Conservation (phyloP, 2,888 invertebrate species). For the Ectemnius cavifrons region DNA sequence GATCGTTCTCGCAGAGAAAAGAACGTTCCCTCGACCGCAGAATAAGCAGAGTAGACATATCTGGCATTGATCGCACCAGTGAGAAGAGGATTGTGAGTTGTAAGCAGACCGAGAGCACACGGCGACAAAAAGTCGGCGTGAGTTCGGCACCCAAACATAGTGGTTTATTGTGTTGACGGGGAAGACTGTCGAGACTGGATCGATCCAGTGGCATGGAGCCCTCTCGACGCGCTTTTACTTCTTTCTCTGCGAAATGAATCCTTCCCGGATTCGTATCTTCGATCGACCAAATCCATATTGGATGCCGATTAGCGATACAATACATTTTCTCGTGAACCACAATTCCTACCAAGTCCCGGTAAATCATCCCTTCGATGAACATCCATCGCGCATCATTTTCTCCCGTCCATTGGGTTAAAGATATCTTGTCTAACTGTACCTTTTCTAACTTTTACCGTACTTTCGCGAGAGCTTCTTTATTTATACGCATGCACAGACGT, state of each 20-base stretch:
- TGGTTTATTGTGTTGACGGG: too few relatives aligned
- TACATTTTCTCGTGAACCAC: too few relatives aligned
- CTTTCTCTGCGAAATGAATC: background rate
- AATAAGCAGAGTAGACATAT: too few relatives aligned
- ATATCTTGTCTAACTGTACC: constrained; percentile 42
- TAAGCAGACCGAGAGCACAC: too few relatives aligned
- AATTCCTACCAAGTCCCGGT: too few relatives aligned
- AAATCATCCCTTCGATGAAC: background rate
- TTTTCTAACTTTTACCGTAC: constrained; percentile 18
- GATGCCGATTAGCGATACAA: constrained; percentile 14
- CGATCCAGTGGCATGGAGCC: background rate
- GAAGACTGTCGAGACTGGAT: too few relatives aligned
- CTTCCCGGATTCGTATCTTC: background rate
- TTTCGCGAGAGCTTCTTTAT: constrained; percentile 40
- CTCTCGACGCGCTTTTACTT: background rate
- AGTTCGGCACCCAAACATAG: too few relatives aligned
- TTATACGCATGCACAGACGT: constrained; percentile 27
- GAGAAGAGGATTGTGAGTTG: too few relatives aligned
- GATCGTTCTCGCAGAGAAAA: constrained; percentile 13
- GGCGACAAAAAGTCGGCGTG: constrained; percentile 15
- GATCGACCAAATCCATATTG: constrained; percentile 24
- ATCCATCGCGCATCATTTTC: constrained; percentile 19
- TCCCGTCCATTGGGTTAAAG: constrained; percentile 32
- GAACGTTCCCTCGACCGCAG: too few relatives aligned
- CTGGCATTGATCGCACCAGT: too few relatives aligned